phyloP scores from a whole-genome alignment of 2,113 vertebrate species.

The Pipa parva region DNA sequence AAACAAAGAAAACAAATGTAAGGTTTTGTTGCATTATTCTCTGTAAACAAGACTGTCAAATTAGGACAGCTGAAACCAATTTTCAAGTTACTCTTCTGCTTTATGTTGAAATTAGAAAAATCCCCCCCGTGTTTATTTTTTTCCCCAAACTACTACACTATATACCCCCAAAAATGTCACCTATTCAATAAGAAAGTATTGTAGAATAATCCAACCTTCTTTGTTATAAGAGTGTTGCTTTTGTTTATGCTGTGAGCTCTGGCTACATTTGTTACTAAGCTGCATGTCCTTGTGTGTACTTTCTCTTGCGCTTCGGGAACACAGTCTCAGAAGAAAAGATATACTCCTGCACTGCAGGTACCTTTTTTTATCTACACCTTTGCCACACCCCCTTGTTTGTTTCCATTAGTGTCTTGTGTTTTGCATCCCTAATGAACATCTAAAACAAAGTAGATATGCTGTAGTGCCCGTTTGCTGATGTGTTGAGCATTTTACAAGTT shows the following conservation, averaged over 20 bases:
- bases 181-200: no score
- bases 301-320: constrained; percentile 58
- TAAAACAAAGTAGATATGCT: no score
- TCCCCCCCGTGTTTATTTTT: no score
- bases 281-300: constrained; percentile 57
- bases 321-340: constrained; percentile 95
- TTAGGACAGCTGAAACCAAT: no score
- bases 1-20: no score
- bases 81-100: no score
- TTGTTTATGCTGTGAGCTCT: not conserved
- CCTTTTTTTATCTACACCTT: constrained; percentile 31
- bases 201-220: not conserved
- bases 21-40: no score
- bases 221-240: not conserved
- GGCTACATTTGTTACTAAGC: not conserved
- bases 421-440: not conserved
- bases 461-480: no score
- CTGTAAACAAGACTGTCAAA: no score
- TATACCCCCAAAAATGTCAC: not conserved
- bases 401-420: not conserved
- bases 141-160: not conserved
- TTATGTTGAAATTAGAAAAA: no score
- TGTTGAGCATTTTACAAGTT: no score
- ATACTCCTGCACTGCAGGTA: constrained; percentile 93
- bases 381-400: not conserved